Percentiles rank a stretch among this genome's conserved stretches.
phyloP scores from a whole-genome alignment of 2,797 vertebrate species.

The Hipposideros larvatus region DNA sequence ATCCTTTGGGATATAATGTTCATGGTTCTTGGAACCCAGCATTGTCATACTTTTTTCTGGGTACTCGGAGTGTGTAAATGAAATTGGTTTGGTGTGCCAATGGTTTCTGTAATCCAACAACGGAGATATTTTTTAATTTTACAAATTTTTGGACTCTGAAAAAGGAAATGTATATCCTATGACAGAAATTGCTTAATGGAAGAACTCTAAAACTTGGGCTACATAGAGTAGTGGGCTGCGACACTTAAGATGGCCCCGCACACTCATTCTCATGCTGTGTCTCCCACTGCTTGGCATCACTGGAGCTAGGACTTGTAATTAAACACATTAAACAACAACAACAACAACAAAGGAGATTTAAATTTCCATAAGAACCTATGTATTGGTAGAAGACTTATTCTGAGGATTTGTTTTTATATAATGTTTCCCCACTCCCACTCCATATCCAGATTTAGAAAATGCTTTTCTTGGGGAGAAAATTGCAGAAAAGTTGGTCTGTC shows the following conservation, averaged over 20 bases:
- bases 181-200: background rate
- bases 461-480: background rate
- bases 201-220: background rate
- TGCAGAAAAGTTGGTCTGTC: background rate
- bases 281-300: background rate
- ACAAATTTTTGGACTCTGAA: background rate
- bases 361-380: background rate
- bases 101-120: background rate
- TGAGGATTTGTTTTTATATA: background rate
- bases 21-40: background rate
- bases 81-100: background rate
- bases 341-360: background rate
- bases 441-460: slow-evolving; percentile 18
- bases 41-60: background rate
- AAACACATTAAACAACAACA: background rate
- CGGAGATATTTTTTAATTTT: background rate
- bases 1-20: slow-evolving; percentile 36
- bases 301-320: background rate
- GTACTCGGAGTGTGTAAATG: background rate
- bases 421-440: background rate
- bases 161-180: background rate
- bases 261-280: background rate
- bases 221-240: background rate
- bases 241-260: background rate
- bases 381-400: background rate